Percentiles rank a stretch among this genome's conserved stretches.
phyloP scores from a whole-genome alignment of 2,797 vertebrate species.

The Pampus argenteus region DNA sequence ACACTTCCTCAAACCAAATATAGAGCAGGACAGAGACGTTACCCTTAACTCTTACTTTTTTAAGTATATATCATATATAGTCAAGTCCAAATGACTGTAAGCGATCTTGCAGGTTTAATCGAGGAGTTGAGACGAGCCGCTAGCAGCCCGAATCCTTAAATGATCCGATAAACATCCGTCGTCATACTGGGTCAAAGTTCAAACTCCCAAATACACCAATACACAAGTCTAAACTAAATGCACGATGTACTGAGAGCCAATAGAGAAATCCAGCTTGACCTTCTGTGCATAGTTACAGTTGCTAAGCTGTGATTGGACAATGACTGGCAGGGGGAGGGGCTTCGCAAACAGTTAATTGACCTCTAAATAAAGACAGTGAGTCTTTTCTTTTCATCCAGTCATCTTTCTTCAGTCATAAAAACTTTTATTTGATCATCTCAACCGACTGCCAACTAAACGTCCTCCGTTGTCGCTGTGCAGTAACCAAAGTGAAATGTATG shows the following conservation, averaged over 20 bases:
- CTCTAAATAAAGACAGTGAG: slow-evolving; percentile 1
- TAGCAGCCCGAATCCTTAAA: too few relatives aligned
- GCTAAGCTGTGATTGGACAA: not conserved
- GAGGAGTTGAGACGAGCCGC: too few relatives aligned
- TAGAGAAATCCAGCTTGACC: not conserved
- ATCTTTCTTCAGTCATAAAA: not conserved
- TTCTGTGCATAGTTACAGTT: not conserved
- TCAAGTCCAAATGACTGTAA: too few relatives aligned
- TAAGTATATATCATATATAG: too few relatives aligned
- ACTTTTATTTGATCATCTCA: not conserved
- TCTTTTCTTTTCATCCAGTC: not conserved
- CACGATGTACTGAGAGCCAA: not conserved
- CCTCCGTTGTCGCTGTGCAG: slow-evolving; percentile 39
- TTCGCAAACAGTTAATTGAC: not conserved
- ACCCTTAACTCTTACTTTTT: too few relatives aligned
- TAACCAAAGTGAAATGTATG: slow-evolving; percentile 56
- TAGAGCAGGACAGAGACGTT: too few relatives aligned
- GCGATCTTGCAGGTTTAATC: too few relatives aligned
- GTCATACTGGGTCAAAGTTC: not conserved
- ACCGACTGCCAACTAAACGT: not conserved
- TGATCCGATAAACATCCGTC: too few relatives aligned
- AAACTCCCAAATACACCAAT: not conserved
- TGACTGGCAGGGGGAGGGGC: not conserved
- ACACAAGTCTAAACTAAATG: not conserved
- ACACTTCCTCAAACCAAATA: too few relatives aligned